These are phyloP conservation scores for Diadema setosum DNA, from an alignment of 35 echinoderm and acorn worm species.

Conservation along the genomic window DNA sequence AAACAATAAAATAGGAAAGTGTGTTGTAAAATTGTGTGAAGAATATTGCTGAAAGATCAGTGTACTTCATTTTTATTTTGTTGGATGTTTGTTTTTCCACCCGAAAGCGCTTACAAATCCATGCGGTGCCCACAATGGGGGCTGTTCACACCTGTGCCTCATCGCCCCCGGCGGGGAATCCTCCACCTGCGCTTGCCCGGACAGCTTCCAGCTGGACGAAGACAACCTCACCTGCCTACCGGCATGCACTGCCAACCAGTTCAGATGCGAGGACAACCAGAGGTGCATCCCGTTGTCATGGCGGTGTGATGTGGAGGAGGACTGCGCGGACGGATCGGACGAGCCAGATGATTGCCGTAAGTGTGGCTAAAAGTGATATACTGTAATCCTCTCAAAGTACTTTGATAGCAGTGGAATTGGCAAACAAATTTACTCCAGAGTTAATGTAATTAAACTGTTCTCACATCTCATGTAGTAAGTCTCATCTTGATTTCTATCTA, in stretches of 20 bases:
- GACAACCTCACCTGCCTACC: conserved; percentile 13
- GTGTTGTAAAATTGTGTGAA: no score
- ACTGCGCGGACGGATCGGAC: conserved; percentile 75
- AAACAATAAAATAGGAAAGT: neutral
- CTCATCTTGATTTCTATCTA: no score
- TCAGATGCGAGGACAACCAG: conserved; percentile 23
- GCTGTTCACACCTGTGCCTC: conserved; percentile 86
- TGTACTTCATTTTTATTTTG: no score
- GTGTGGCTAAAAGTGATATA: no score
- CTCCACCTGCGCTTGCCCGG: conserved; percentile 53
- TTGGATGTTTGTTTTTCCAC: no score
- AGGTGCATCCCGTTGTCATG: conserved; percentile 51
- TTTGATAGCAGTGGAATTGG: no score
- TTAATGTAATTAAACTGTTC: no score
- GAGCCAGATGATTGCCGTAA: conserved; percentile 37
- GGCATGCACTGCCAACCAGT: conserved; percentile 22
- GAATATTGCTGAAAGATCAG: no score
- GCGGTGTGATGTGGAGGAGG: conserved; percentile 69
- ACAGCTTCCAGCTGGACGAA: conserved; percentile 5
- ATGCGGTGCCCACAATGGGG: conserved; percentile 88
- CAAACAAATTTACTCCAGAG: no score
- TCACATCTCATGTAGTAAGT: no score
- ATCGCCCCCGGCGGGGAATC: conserved; percentile 15
- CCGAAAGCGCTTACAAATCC: conserved; percentile 56
- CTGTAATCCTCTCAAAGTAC: no score